These are phyloP conservation scores for human (Homo sapiens) DNA, from an alignment of 2,113 vertebrate species.

Conservation along the genomic window DNA sequence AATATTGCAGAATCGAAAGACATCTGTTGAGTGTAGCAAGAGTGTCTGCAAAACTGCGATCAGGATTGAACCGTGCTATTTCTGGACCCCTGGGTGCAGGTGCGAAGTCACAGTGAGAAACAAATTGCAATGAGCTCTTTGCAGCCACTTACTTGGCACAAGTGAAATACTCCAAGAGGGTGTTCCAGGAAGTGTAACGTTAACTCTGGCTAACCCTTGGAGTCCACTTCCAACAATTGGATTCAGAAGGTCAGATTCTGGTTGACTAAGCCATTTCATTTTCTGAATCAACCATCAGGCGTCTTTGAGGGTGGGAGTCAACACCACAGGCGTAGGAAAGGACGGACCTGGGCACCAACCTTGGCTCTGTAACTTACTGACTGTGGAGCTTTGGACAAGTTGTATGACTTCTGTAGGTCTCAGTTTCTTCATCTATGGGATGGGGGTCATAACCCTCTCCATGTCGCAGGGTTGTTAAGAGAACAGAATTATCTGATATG, in stretches of 20 bases:
- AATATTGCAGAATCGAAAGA: slow-evolving; percentile 50
- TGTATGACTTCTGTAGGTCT: not conserved
- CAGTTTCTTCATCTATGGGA: not conserved
- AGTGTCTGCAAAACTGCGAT: not conserved
- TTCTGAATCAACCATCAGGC: too few relatives aligned
- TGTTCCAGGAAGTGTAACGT: fast-evolving
- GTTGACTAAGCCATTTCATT: not conserved
- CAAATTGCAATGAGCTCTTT: not conserved
- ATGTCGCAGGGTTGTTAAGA: not conserved
- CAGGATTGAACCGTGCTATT: not conserved
- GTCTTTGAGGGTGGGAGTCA: not conserved
- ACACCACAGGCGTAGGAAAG: not conserved
- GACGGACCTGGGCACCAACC: fast-evolving
- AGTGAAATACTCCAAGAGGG: not conserved
- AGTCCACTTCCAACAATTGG: not conserved
- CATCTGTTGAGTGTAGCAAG: slow-evolving; percentile 16
- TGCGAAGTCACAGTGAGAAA: not conserved
- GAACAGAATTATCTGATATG: fast-evolving
- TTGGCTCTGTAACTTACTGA: not conserved
- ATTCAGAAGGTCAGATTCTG: not conserved
- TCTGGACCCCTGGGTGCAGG: slow-evolving; percentile 23
- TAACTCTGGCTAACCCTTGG: fast-evolving
- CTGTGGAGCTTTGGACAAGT: not conserved
- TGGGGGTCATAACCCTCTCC: not conserved
- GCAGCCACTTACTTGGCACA: not conserved